Percentiles rank a stretch among this genome's conserved stretches.
phyloP scores from a whole-genome alignment of 1,140 invertebrate genomes.

The Trichomalopsis sarcophagae region DNA sequence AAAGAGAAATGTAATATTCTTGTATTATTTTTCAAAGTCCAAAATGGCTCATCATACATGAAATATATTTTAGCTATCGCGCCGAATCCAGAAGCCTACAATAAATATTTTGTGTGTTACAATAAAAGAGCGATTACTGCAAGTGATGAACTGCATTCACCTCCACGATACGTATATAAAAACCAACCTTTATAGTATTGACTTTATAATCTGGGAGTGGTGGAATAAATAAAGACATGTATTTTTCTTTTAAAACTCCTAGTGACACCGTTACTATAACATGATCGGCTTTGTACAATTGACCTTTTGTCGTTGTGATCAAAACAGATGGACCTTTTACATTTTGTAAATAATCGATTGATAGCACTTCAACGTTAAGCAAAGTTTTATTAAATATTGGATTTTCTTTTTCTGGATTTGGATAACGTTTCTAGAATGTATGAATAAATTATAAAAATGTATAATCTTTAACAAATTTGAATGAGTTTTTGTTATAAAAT shows the following conservation, averaged over 20 bases:
- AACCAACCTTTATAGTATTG: conserved; percentile 63
- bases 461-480: neutral
- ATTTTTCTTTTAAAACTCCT: conserved; percentile 71
- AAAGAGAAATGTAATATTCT: conserved; percentile 71
- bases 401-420: conserved; percentile 59
- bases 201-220: conserved; percentile 62
- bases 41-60: conserved; percentile 79
- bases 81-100: conserved; percentile 75
- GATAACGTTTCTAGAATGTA: conserved; percentile 63
- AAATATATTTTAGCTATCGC: conserved; percentile 82
- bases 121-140: too few species aligned
- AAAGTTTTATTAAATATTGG: conserved; percentile 65
- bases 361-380: conserved; percentile 63
- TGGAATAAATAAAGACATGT: conserved; percentile 68
- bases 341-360: conserved; percentile 62
- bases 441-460: conserved; percentile 18
- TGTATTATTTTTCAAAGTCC: conserved; percentile 70
- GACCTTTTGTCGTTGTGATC: conserved; percentile 65
- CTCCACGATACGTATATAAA: too few species aligned
- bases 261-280: conserved; percentile 73
- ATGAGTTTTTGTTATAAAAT: neutral
- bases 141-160: too few species aligned
- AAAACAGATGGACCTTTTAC: conserved; percentile 54
- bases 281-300: conserved; percentile 65
- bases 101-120: neutral